These are phyloP conservation scores for Sminthurinus signatus DNA, from an alignment of 1,140 invertebrate species.

Conservation along the genomic window DNA sequence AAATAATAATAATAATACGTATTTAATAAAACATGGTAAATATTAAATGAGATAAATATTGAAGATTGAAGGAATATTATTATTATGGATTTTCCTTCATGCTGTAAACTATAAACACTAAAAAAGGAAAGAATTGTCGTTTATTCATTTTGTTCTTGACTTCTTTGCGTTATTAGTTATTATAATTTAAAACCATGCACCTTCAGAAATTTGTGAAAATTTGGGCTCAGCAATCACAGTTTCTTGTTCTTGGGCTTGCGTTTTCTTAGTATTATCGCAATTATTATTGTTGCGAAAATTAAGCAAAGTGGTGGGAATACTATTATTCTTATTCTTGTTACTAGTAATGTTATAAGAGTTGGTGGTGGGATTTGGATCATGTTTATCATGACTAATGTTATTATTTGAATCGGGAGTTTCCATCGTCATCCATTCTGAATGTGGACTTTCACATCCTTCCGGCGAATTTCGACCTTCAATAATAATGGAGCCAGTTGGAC, in stretches of 20 bases:
- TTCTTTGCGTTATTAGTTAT: not conserved
- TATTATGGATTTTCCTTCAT: too few relatives aligned
- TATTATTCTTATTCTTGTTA: too few relatives aligned
- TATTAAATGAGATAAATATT: too few relatives aligned
- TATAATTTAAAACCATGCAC: constrained; percentile 37
- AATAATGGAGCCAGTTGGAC: constrained; percentile 27
- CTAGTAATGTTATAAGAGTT: too few relatives aligned
- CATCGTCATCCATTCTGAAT: constrained; percentile 2
- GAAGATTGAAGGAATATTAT: too few relatives aligned
- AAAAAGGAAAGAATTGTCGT: too few relatives aligned
- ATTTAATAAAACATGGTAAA: too few relatives aligned
- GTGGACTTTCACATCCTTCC: constrained; percentile 35
- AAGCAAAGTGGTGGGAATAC: too few relatives aligned
- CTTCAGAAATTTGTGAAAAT: constrained; percentile 34
- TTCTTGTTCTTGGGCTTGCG: not conserved
- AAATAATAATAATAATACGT: too few relatives aligned
- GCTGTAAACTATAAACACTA: too few relatives aligned
- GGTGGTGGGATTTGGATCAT: not conserved
- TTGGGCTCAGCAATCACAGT: constrained; percentile 13
- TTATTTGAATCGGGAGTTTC: constrained; percentile 12
- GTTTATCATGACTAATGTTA: constrained; percentile 5
- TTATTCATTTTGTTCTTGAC: too few relatives aligned
- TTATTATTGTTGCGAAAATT: constrained; percentile 18
- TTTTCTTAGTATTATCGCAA: constrained; percentile 11
- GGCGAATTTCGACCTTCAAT: constrained; percentile 36